Evolutionary conservation across 2,888 invertebrate species (phyloP), one percentile per base, ranked within the genome.

Genomic region (Papilio demoleus): DNA sequence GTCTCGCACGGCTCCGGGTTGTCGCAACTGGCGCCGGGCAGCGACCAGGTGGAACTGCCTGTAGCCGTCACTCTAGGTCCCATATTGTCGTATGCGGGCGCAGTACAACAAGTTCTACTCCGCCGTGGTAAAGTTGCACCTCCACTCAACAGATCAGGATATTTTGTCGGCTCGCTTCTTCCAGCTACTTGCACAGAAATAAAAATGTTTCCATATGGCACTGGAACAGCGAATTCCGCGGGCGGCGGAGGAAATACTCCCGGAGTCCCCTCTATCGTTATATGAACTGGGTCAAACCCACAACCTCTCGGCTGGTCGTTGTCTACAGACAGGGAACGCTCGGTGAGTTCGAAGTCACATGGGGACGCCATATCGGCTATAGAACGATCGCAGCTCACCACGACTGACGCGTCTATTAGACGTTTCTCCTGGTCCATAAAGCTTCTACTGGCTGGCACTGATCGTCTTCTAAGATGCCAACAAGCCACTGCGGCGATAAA

Each of bases 51-150:
- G 0, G 97, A 91, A 94, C 97, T 81, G 94, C 97, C 86, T 0
- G 97, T 97, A 14, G 97, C 97, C n/a, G 97, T 97, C 65, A 97
- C 97, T 77, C 97, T 94, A 45, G 97, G 96, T 0, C 97, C 97
- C 96, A 97, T 97, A 87, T 97, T 97, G 88, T 98, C 97, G 84
- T 97, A 97, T 63, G 96, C 96, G 40, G 96, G 95, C 74, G 89
- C 93, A 40, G 92, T 87, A 83, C 89, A 94, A 73, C 90, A 93
- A 50, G 86, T 88, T 70, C 91, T 82, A 73, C 83, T 90, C 62
- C 94, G 83, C 65, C 94, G 82, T 9, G 94, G 94, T 47, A 93
- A 76, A 68, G 93, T 89, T 31, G 92, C 87, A 68, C 88, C 86
- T 72, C 88, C 86, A 71, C 88, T 90, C 74, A 97, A 87, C 72